A percentile compares a stretch with the other conserved stretches of the same genome.
Evolutionary conservation across 2,888 invertebrate genomes (phyloP).

Genomic region (Macrosiphum euphorbiae): DNA sequence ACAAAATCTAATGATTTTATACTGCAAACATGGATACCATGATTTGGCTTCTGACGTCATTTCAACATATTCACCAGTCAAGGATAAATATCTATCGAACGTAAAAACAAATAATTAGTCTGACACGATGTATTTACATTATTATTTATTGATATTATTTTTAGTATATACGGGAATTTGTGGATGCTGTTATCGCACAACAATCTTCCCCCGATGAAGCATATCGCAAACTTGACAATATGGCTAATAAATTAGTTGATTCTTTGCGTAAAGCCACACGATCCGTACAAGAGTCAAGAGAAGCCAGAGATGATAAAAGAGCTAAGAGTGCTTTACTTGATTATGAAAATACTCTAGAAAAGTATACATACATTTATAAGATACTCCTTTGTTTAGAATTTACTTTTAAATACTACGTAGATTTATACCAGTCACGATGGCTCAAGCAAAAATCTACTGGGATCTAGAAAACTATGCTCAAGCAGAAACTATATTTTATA

Average conservation of each 20-base stretch:
- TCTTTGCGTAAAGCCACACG: slow-evolving; percentile 91
- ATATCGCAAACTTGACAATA: slow-evolving; percentile 93
- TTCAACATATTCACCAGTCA: slow-evolving; percentile 96
- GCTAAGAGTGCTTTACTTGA: slow-evolving; percentile 91
- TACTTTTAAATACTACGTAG: not conserved
- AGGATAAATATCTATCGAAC: slow-evolving; percentile 93
- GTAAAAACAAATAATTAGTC: slow-evolving; percentile 71
- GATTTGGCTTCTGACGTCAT: slow-evolving; percentile 98
- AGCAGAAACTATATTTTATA: slow-evolving; percentile 96
- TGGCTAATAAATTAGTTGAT: slow-evolving; percentile 92
- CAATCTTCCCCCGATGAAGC: slow-evolving; percentile 98
- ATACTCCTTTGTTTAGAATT: not conserved
- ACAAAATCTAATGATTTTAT: slow-evolving; percentile 92
- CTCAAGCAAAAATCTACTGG: slow-evolving; percentile 99
- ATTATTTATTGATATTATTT: slow-evolving; percentile 67
- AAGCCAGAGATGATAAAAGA: slow-evolving; percentile 86
- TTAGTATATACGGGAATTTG: slow-evolving; percentile 91
- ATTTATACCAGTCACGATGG: slow-evolving; percentile 97
- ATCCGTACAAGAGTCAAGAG: slow-evolving; percentile 92
- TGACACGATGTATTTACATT: slow-evolving; percentile 60
- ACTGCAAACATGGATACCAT: slow-evolving; percentile 97
- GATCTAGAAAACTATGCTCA: slow-evolving; percentile 95
- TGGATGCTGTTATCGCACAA: slow-evolving; percentile 96
- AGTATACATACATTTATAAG: slow-evolving; percentile 69
- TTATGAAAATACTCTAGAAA: slow-evolving; percentile 90